These are phyloP conservation scores for Nomada fabriciana DNA, from an alignment of 2,888 invertebrate species.

Conservation along the genomic window DNA sequence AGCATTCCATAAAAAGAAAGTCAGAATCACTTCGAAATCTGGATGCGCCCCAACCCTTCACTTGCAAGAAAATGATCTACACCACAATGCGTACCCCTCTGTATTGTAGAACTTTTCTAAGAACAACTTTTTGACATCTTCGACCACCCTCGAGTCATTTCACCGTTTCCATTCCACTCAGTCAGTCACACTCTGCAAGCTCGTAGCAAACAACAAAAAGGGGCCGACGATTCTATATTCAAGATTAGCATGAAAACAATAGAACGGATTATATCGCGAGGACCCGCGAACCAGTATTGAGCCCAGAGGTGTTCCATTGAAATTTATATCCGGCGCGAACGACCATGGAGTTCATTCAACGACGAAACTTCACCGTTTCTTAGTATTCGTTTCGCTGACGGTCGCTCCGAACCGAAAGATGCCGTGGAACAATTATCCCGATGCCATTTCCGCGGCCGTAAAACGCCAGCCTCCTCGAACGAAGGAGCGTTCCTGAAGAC, in stretches of 20 bases:
- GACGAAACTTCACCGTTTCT: constrained; percentile 4
- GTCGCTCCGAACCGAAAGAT: constrained; percentile 15
- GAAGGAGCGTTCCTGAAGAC: constrained; percentile 16
- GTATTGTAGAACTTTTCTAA: too few species aligned
- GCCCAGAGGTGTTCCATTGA: constrained; percentile 18
- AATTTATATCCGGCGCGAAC: constrained; percentile 31
- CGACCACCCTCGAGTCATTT: too few species aligned
- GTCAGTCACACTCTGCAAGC: neutral
- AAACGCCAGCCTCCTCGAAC: constrained; percentile 11
- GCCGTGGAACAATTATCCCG: constrained; percentile 30
- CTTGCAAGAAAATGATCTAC: too few species aligned
- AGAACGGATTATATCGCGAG: constrained; percentile 31
- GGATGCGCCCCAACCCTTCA: too few species aligned
- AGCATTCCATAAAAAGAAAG: too few species aligned
- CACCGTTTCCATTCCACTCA: too few species aligned
- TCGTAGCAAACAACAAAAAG: constrained; percentile 19
- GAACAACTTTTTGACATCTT: too few species aligned
- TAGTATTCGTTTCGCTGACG: neutral
- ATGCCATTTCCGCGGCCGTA: constrained; percentile 16
- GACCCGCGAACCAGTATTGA: neutral
- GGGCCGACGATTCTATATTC: constrained; percentile 26
- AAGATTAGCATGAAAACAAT: constrained; percentile 37
- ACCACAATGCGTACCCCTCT: too few species aligned
- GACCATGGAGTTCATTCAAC: constrained; percentile 1
- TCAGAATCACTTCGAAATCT: too few species aligned